Percentiles rank a stretch among this genome's conserved stretches.
Evolutionary conservation across 2,888 invertebrate species (phyloP).

Genomic region (Noctua comes): DNA sequence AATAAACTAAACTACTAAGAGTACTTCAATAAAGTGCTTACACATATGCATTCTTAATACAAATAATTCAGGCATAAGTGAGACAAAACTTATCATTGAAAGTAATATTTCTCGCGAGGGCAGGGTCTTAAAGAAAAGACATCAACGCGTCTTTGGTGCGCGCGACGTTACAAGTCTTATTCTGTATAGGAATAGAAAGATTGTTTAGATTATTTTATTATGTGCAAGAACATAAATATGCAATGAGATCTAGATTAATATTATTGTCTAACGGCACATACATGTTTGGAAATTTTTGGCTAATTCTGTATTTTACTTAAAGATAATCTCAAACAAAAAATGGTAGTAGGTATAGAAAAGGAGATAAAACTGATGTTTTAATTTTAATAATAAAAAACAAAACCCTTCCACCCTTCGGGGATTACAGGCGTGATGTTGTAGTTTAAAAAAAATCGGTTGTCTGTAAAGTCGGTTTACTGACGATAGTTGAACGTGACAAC

Average conservation of each 20-base stretch:
- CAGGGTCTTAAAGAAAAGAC: slow-evolving; percentile 74
- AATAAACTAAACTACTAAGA: background rate
- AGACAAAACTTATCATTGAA: background rate
- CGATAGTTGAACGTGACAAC: too few species aligned
- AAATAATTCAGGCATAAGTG: background rate
- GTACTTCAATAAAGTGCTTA: background rate
- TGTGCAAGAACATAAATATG: background rate
- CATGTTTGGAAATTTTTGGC: background rate
- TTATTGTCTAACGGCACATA: background rate
- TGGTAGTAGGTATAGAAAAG: background rate
- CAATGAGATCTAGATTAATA: background rate
- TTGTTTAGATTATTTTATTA: background rate
- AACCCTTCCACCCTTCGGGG: too few species aligned
- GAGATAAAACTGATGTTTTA: background rate
- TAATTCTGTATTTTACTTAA: background rate
- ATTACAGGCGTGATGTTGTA: too few species aligned
- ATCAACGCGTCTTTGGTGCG: slow-evolving; percentile 74
- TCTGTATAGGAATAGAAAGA: background rate
- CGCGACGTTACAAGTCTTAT: background rate
- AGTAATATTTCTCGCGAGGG: slow-evolving; percentile 14
- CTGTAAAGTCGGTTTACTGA: too few species aligned
- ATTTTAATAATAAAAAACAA: background rate
- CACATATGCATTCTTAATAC: background rate
- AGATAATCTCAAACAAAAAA: background rate
- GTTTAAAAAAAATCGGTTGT: too few species aligned